Percentiles rank a stretch among this genome's conserved stretches.
Evolutionary conservation across 2,888 invertebrate genomes (phyloP).

Genomic region (Prosopocoilus inquinatus): DNA sequence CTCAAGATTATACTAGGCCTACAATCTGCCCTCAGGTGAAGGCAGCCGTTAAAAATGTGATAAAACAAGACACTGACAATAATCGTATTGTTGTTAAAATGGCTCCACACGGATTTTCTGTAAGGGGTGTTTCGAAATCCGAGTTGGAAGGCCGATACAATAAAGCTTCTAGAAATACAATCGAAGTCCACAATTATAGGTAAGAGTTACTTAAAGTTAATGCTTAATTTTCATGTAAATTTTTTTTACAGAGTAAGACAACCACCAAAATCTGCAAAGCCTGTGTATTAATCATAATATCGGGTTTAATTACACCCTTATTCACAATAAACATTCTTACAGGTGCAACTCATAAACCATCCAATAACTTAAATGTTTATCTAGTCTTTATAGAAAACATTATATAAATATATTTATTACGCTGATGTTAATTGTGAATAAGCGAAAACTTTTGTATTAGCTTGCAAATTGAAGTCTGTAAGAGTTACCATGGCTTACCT

Average conservation of each 20-base stretch:
- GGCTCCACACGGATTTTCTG: slow-evolving; percentile 43
- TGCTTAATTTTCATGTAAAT: background rate
- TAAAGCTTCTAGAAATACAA: slow-evolving; percentile 45
- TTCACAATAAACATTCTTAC: background rate
- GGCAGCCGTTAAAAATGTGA: slow-evolving; percentile 62
- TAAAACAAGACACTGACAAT: slow-evolving; percentile 50
- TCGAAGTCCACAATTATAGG: slow-evolving; percentile 47
- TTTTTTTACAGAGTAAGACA: slow-evolving; percentile 37
- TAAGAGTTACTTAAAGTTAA: slow-evolving; percentile 23
- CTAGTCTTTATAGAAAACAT: too few relatives aligned
- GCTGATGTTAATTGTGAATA: too few relatives aligned
- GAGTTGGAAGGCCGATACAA: slow-evolving; percentile 50
- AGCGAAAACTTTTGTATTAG: too few relatives aligned
- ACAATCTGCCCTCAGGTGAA: slow-evolving; percentile 70
- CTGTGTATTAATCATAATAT: slow-evolving; percentile 31
- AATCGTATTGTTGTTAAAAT: slow-evolving; percentile 44
- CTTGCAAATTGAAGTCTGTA: too few relatives aligned
- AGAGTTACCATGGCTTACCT: background rate
- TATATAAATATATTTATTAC: too few relatives aligned
- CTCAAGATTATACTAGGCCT: slow-evolving; percentile 71
- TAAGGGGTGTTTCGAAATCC: slow-evolving; percentile 42
- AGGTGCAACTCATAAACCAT: background rate
- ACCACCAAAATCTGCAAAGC: slow-evolving; percentile 40
- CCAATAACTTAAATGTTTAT: background rate
- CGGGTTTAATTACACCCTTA: background rate